Conservation (phyloP, 1,140 invertebrate genomes). For the Drosophila ambigua region DNA sequence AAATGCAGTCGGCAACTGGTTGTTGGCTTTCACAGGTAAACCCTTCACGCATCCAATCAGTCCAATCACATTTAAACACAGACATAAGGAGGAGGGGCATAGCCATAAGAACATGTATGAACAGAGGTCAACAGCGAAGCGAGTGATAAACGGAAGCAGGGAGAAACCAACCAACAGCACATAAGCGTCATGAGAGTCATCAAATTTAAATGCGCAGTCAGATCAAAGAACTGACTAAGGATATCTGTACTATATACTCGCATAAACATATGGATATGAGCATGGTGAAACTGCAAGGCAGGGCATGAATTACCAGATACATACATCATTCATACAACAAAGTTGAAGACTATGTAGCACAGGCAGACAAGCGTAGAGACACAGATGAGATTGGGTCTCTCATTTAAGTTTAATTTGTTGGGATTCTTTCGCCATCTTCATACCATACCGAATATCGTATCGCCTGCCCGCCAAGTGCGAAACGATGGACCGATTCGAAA, state of each 20-base stretch:
- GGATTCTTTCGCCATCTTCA: neutral
- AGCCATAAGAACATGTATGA: slow-evolving; percentile 19
- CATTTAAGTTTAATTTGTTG: neutral
- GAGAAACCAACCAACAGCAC: slow-evolving; percentile 10
- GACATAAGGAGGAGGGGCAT: slow-evolving; percentile 4
- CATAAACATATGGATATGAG: slow-evolving; percentile 14
- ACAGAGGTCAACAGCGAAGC: slow-evolving; percentile 25
- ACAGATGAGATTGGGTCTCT: neutral
- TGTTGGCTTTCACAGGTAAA: slow-evolving; percentile 71
- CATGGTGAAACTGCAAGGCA: no score
- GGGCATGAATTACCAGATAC: no score
- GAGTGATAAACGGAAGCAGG: slow-evolving; percentile 35
- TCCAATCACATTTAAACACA: slow-evolving; percentile 4
- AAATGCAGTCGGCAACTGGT: slow-evolving; percentile 49
- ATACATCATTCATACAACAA: no score
- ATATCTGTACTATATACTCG: neutral
- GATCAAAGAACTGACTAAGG: slow-evolving; percentile 26
- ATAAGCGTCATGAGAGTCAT: slow-evolving; percentile 12
- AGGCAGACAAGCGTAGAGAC: neutral
- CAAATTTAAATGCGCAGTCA: slow-evolving; percentile 24
- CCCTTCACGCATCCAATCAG: slow-evolving; percentile 20
- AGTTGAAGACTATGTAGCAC: no score
- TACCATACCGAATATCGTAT: slow-evolving; percentile 2
- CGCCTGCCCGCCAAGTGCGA: neutral
- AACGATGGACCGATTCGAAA: slow-evolving; percentile 18